Conservation (phyloP, 2,113 vertebrate genomes). For the Cinclus mexicanus region DNA sequence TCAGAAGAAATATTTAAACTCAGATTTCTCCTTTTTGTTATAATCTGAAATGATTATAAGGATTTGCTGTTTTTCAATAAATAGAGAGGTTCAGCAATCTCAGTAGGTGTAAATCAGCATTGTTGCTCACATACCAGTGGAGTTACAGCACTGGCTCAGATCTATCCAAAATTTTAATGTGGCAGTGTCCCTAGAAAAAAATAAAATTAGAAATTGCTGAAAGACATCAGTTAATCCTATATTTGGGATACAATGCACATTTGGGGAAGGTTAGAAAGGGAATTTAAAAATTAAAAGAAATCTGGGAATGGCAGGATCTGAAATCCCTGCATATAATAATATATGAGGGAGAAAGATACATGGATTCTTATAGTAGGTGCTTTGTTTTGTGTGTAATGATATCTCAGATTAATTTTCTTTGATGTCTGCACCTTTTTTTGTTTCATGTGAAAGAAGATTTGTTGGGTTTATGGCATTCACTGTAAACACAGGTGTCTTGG, state of each 20-base stretch:
- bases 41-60: neutral
- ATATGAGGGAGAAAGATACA: neutral
- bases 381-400: conserved; percentile 7
- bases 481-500: conserved; percentile 68
- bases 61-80: neutral
- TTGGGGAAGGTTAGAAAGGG: neutral
- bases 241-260: neutral
- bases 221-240: neutral
- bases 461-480: conserved; percentile 45
- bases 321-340: neutral
- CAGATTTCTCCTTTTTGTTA: neutral
- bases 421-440: conserved; percentile 35
- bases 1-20: neutral
- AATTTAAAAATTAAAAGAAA: neutral
- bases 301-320: neutral
- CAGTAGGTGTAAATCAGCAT: neutral
- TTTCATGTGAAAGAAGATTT: conserved; percentile 42
- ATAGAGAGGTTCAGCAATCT: neutral
- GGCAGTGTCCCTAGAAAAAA: neutral
- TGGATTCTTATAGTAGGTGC: neutral
- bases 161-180: neutral
- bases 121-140: neutral
- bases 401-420: conserved; percentile 50
- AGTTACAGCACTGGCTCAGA: neutral
- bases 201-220: neutral